A percentile compares a stretch with the other conserved stretches of the same genome.
Conservation (phyloP, 1,140 invertebrate species). For the Bombyx mori region DNA sequence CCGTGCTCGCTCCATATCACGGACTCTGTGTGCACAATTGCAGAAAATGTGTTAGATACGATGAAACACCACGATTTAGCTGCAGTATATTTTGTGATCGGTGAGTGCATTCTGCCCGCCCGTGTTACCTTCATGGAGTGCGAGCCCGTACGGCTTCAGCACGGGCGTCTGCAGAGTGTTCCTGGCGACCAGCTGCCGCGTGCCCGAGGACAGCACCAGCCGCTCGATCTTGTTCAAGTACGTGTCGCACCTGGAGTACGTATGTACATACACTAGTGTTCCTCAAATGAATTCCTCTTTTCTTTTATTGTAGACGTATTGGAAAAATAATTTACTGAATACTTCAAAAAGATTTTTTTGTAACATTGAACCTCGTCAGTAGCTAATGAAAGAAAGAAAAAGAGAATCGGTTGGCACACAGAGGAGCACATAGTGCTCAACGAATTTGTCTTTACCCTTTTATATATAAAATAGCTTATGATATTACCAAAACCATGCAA, state of each 20-base stretch:
- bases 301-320: no score
- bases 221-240: slow-evolving; percentile 83
- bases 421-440: background rate
- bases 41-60: background rate
- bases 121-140: slow-evolving; percentile 57
- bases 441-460: no score
- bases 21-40: slow-evolving; percentile 25
- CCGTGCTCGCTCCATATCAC: slow-evolving; percentile 83
- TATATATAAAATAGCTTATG: no score
- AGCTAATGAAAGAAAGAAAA: background rate
- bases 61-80: background rate
- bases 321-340: no score
- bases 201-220: slow-evolving; percentile 79
- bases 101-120: background rate
- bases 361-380: no score
- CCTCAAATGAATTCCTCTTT: no score
- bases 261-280: no score
- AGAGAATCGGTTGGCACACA: background rate
- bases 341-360: no score
- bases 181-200: slow-evolving; percentile 75
- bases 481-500: no score
- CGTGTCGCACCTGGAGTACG: slow-evolving; percentile 73
- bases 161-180: slow-evolving; percentile 70
- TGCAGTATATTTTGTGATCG: background rate
- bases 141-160: slow-evolving; percentile 81